Conservation (phyloP, 2,113 vertebrate genomes). For the Illadopsis cleaveri region DNA sequence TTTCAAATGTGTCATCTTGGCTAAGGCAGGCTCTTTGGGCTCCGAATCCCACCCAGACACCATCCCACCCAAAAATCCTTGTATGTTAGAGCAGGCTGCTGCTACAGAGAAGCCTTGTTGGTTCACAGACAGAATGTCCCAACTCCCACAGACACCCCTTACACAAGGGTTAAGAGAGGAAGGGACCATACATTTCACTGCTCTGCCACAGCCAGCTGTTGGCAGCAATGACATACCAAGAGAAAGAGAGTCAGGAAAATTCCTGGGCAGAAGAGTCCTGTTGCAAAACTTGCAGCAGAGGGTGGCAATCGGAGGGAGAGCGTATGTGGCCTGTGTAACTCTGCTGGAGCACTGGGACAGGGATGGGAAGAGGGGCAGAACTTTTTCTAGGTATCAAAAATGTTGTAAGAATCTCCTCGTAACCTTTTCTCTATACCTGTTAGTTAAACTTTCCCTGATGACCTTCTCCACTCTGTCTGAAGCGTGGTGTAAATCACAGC, state of each 20-base stretch:
- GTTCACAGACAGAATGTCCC: background rate
- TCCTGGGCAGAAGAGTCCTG: background rate
- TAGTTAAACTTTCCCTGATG: background rate
- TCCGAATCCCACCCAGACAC: background rate
- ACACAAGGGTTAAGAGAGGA: fast-evolving
- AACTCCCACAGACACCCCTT: background rate
- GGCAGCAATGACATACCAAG: background rate
- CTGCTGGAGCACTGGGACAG: background rate
- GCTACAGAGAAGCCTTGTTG: background rate
- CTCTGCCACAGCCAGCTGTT: background rate
- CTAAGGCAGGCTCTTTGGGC: background rate
- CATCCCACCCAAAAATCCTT: background rate
- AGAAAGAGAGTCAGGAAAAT: background rate
- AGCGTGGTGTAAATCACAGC: background rate
- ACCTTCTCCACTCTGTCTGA: background rate
- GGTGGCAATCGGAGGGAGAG: background rate
- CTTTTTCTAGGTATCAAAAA: background rate
- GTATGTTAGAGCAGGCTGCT: background rate
- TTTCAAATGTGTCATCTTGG: background rate
- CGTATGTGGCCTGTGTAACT: fast-evolving
- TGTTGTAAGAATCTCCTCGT: background rate
- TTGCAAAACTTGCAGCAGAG: background rate
- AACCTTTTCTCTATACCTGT: background rate
- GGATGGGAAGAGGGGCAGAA: background rate
- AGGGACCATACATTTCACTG: background rate